Evolutionary conservation across 1,140 invertebrate genomes (phyloP), one percentile per base, ranked within the genome.

Genomic region (Teleopsis dalmanni): DNA sequence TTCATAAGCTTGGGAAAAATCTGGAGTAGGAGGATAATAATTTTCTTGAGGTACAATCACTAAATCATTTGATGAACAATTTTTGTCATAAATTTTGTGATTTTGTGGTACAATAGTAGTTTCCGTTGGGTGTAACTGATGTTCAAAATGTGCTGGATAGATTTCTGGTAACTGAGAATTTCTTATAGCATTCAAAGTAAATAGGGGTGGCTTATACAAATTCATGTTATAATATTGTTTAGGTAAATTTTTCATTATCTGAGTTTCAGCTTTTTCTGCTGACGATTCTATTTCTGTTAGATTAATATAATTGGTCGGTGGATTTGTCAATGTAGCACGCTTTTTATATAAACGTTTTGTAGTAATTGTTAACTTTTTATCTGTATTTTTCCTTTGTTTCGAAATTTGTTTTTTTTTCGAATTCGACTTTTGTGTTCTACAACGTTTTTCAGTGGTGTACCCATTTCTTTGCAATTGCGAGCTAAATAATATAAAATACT

Each of bases 51-150:
- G 34, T n/a, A 21, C 22, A 10, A 29, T 19, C 16, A 23, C 29
- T 3, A 21, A 3, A 8, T 45, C 42, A 13, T 18, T 7, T 16
- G 34, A 11, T 19, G 26, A 8, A 31, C 26, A 29, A 18, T 43
- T 43, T 16, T 43, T 14, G 16, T 14, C 16, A 5, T 31, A 11
- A 27, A 31, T 43, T 29, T 13, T 13, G 19, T 31, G 16, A 31
- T 16, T 6, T 31, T 11, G 27, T 26, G 3, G 14, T 13, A n/a
- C n/a, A n/a, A n/a, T n/a, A n/a, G 13, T 18, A 11, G 41, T 43
- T 43, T 43, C n/a, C n/a, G n/a, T n/a, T n/a, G n/a, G n/a, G n/a
- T n/a, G 27, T 14, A 44, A 21, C 34, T 50, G 48, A 44, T 50
- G 16, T 21, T 22, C 26, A 31, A 50, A 50, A 44, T 50, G 48